A percentile compares a stretch with the other conserved stretches of the same genome.
Evolutionary conservation across 2,113 vertebrate genomes (phyloP).

Genomic region (Nothoprocta pentlandii): DNA sequence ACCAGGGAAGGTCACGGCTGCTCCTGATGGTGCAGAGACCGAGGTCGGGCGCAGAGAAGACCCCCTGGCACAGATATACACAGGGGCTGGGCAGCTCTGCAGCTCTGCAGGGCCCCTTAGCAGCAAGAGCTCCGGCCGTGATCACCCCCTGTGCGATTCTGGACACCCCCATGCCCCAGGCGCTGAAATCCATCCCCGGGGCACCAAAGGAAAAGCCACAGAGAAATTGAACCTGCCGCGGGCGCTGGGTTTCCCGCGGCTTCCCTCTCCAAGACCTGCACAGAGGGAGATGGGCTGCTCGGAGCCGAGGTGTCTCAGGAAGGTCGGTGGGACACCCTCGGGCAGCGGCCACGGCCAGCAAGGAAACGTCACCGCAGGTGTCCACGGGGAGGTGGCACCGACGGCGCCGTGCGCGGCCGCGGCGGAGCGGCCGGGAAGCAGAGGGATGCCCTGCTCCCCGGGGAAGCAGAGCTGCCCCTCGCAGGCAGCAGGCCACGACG

Average conservation of each 20-base stretch:
- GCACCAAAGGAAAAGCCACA: neutral
- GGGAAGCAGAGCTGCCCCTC: neutral
- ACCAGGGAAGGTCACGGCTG: neutral
- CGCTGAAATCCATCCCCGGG: neutral
- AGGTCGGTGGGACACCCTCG: neutral
- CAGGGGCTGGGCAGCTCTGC: slow-evolving; percentile 34
- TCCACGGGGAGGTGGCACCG: neutral
- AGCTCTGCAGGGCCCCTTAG: neutral
- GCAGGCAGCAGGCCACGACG: neutral
- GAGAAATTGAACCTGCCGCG: slow-evolving; percentile 13
- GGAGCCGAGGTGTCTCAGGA: slow-evolving; percentile 47
- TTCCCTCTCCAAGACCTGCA: slow-evolving; percentile 66
- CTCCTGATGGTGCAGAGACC: neutral
- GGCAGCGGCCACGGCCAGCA: neutral
- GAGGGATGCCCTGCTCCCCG: neutral
- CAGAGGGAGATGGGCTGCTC: slow-evolving; percentile 72
- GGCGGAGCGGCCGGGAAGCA: neutral
- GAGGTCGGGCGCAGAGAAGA: slow-evolving; percentile 65
- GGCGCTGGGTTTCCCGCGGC: slow-evolving; percentile 66
- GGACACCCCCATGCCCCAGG: neutral
- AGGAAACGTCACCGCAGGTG: neutral
- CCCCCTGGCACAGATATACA: slow-evolving; percentile 83
- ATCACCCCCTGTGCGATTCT: neutral
- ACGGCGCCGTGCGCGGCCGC: neutral
- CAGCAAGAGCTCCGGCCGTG: neutral